Evolutionary conservation across 92 coral and sea anemone species (phyloP).

Genomic region (Epizoanthus scotinus): DNA sequence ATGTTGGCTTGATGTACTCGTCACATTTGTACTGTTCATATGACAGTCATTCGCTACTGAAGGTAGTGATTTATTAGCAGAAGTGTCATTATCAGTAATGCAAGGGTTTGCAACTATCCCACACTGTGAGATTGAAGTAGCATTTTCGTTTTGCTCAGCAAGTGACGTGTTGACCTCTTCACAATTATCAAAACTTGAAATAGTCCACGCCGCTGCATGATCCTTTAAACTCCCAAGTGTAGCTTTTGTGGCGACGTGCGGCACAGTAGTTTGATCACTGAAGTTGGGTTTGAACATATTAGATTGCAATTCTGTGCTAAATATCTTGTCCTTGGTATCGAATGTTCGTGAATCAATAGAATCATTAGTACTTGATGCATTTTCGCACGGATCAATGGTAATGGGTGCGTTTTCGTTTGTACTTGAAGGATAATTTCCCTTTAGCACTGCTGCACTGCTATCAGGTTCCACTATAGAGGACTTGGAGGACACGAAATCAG

Average conservation of each 20-base stretch:
- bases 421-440: background rate
- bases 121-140: background rate
- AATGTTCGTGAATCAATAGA: background rate
- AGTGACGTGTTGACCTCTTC: conserved; percentile 3
- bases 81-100: background rate
- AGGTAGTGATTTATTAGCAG: background rate
- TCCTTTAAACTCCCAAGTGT: background rate
- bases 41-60: background rate
- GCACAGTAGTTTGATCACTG: background rate
- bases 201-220: conserved; percentile 6
- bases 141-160: background rate
- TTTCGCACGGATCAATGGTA: background rate
- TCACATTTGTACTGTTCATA: background rate
- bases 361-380: background rate
- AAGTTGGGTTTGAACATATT: background rate
- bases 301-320: background rate
- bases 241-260: background rate
- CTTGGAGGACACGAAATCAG: background rate
- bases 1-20: background rate
- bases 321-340: background rate
- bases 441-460: background rate
- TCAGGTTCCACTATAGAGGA: background rate
- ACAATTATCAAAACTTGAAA: conserved; percentile 32
- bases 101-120: background rate
- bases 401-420: background rate